A percentile compares a stretch with the other conserved stretches of the same genome.
These are phyloP conservation scores for Malurus cyaneus DNA, from an alignment of 2,113 vertebrate genomes.

Conservation along the genomic window DNA sequence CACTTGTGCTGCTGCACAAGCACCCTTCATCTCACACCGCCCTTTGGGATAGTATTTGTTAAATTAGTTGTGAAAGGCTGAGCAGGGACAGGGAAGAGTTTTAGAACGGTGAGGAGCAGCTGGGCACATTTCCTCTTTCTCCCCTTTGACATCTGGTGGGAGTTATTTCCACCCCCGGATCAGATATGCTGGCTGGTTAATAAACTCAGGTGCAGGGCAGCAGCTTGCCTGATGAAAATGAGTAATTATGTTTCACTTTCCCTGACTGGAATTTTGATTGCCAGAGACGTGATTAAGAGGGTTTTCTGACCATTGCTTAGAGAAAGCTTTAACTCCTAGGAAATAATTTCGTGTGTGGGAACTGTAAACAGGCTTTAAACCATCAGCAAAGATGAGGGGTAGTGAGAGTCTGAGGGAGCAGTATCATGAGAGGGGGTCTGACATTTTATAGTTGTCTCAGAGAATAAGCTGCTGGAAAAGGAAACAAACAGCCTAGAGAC, in stretches of 20 bases:
- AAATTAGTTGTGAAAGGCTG: background rate
- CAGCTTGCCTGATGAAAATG: constrained; percentile 34
- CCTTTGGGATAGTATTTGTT: background rate
- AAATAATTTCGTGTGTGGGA: background rate
- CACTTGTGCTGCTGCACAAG: background rate
- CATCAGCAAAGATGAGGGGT: background rate
- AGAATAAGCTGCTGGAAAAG: background rate
- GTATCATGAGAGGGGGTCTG: background rate
- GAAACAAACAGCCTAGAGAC: background rate
- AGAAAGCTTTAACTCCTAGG: background rate
- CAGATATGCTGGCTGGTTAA: background rate
- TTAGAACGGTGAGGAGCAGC: background rate
- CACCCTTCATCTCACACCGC: background rate
- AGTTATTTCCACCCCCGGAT: background rate
- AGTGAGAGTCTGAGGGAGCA: background rate
- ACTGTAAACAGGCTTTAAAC: background rate
- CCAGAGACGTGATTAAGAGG: background rate
- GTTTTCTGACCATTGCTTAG: background rate
- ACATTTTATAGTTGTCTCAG: background rate
- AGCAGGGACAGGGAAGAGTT: background rate
- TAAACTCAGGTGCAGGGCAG: constrained; percentile 22
- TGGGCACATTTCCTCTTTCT: background rate
- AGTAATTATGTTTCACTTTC: background rate
- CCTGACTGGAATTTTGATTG: constrained; percentile 13
- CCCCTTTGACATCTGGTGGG: background rate